These are phyloP conservation scores for Aphodius sticticus DNA, from an alignment of 2,888 invertebrate genomes.

Conservation along the genomic window DNA sequence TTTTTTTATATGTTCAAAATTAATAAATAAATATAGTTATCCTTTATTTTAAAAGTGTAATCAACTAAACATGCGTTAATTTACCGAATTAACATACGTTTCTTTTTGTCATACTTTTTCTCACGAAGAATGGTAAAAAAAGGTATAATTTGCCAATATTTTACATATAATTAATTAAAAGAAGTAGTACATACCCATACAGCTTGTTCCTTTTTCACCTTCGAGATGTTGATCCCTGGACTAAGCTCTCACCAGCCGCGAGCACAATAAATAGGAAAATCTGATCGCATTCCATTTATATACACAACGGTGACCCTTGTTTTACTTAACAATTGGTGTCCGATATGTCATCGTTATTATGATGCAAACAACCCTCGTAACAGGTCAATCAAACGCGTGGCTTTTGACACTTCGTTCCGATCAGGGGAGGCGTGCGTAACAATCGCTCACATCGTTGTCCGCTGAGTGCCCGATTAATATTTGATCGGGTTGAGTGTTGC, in stretches of 20 bases:
- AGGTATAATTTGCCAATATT: too few species aligned
- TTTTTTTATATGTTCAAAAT: too few species aligned
- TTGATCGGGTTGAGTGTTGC: conserved; percentile 43
- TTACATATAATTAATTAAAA: too few species aligned
- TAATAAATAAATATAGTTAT: too few species aligned
- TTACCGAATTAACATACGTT: too few species aligned
- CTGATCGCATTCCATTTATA: conserved; percentile 7
- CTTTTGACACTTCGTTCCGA: conserved; percentile 40
- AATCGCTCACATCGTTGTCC: conserved; percentile 41
- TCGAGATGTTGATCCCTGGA: not conserved
- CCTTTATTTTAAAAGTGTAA: too few species aligned
- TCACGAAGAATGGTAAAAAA: too few species aligned
- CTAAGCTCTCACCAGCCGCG: not conserved
- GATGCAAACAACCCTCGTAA: conserved; percentile 34
- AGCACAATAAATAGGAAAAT: not conserved
- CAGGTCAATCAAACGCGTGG: conserved; percentile 44
- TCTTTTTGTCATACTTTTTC: too few species aligned
- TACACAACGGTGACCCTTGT: conserved; percentile 9
- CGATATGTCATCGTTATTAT: not conserved
- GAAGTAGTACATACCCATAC: too few species aligned
- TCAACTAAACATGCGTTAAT: too few species aligned
- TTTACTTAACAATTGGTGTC: not conserved
- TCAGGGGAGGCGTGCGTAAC: conserved; percentile 35
- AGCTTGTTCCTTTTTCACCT: not conserved
- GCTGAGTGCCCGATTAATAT: conserved; percentile 51